Base-by-base conservation (phyloP, 1,140 invertebrate species). In the Ganaspis sp. region DNA sequence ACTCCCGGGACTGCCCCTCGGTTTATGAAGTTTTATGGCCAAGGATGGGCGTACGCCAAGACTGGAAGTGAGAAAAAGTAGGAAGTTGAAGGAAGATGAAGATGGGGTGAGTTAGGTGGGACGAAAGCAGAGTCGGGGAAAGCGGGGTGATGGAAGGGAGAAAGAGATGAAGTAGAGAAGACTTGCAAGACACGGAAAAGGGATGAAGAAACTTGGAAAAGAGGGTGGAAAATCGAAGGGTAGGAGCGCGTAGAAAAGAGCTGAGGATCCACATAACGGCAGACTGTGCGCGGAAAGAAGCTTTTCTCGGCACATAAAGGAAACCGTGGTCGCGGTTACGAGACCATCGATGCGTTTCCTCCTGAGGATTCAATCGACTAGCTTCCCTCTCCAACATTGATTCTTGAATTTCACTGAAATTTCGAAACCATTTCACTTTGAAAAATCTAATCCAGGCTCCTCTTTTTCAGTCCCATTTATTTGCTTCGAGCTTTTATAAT, bases 1-100 rank as follows among this genome's bases (percentile, higher is more conserved):
- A 76, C 75, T 80, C 80, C 29, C n/a, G 75, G 54, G 80, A 70
- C 53, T 69, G 70, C 72, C 49, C 75, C 70, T 54, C 73, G 71
- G 82, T 84, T 83, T 84, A 84, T 83, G 80, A 84, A 83, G 83
- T 81, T 84, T 84, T 83, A 84, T 81, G 83, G 76, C 53, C 69
- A 58, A 70, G 72, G 71, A 42, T 23, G 81, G 76, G 75, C 58
- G 81, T 70, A 75, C 77, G 72, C 72, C 69, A 54, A 23, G 11
- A 9, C 42, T 15, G 19, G 23, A 53, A 70, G 42, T 34, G 19
- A 38, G 17, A 37, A 72, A 42, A 45, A 42, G 53, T 34, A 12
- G 40, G 11, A 64, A 42, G 53, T 64, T 38, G 53, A 73, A 79
- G 74, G 74, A 38, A 83, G 74, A 79, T 73, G 71, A 69, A 76